A percentile compares a stretch with the other conserved stretches of the same genome.
These are phyloP conservation scores for Enteromius unitaeniatus DNA, from an alignment of 2,797 vertebrate species.

Conservation along the genomic window DNA sequence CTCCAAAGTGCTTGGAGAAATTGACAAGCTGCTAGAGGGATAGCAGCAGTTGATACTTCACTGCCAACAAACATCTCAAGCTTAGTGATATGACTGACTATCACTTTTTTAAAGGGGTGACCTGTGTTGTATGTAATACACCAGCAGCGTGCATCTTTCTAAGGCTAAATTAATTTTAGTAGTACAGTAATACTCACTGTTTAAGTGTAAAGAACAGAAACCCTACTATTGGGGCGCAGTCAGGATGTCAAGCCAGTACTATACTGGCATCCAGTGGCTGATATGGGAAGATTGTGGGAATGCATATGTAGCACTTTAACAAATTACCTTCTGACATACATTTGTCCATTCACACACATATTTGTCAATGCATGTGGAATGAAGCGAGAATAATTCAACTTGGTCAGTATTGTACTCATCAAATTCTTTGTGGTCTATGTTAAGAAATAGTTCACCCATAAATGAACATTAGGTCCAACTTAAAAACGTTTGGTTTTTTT, in stretches of 20 bases:
- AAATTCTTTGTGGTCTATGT: background rate
- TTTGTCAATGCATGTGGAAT: conserved; percentile 10
- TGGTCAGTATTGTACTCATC: conserved; percentile 25
- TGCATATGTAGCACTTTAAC: background rate
- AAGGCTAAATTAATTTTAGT: background rate
- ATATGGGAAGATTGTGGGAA: conserved; percentile 40
- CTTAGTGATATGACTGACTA: conserved; percentile 11
- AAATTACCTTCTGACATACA: conserved; percentile 14
- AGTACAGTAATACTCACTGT: background rate
- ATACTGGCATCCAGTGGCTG: conserved; percentile 58
- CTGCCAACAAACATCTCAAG: conserved; percentile 22
- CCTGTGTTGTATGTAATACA: background rate
- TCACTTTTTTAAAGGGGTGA: background rate
- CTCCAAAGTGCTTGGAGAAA: conserved; percentile 35
- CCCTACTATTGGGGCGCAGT: background rate
- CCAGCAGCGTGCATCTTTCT: background rate
- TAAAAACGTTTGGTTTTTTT: background rate
- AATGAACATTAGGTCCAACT: background rate
- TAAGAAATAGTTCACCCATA: background rate
- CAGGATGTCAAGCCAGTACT: conserved; percentile 22
- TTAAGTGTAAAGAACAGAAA: background rate
- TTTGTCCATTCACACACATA: conserved; percentile 6
- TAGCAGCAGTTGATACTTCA: conserved; percentile 16
- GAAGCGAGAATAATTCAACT: conserved; percentile 23
- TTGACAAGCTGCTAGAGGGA: conserved; percentile 30